Conservation (phyloP, 2,888 invertebrate species). For the Clepsis dumicolana region DNA sequence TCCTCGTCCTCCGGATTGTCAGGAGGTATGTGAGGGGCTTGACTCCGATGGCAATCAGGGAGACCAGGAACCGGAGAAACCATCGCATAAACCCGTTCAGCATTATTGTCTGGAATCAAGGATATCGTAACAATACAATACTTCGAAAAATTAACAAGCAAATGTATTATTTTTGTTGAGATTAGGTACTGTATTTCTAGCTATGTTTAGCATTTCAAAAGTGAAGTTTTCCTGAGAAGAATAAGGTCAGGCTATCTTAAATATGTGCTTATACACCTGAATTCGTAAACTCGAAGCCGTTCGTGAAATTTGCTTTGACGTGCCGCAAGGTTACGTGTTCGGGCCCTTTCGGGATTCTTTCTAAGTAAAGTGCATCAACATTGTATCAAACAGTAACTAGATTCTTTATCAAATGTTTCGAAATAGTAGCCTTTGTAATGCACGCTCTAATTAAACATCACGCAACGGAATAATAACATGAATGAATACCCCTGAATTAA, state of each 20-base stretch:
- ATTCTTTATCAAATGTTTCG: constrained; percentile 14
- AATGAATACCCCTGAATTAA: constrained; percentile 22
- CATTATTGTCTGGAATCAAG: constrained; percentile 85
- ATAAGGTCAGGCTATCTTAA: no score
- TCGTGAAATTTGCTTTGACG: neutral
- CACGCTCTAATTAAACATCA: constrained; percentile 11
- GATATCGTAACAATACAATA: constrained; percentile 40
- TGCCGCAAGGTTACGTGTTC: neutral
- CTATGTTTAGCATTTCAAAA: neutral
- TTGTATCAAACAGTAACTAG: neutral
- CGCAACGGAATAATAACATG: constrained; percentile 22
- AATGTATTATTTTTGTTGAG: no score
- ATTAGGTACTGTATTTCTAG: no score
- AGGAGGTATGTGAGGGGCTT: constrained; percentile 78
- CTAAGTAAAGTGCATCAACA: neutral
- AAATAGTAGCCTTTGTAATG: constrained; percentile 15
- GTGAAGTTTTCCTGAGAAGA: no score
- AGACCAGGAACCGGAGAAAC: constrained; percentile 86
- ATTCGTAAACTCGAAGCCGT: neutral
- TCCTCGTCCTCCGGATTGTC: constrained; percentile 84
- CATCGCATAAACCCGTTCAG: constrained; percentile 85
- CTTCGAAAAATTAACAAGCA: no score
- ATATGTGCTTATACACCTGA: neutral
- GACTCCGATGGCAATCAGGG: constrained; percentile 85
- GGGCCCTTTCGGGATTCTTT: neutral